Evolutionary conservation across 2,113 vertebrate species (phyloP).

Genomic region (Tupaia tana): DNA sequence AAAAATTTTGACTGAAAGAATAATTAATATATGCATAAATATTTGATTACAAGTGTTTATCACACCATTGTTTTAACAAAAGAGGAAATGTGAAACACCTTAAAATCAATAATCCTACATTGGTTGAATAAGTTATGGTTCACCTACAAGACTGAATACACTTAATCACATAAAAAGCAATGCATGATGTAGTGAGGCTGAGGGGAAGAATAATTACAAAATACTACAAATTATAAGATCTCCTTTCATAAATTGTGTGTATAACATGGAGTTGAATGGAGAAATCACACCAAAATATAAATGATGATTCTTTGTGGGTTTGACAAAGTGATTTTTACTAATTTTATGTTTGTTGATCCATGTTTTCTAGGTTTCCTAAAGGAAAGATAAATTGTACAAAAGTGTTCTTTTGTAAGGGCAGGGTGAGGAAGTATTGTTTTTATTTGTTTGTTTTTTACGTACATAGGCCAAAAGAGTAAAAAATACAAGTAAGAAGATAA

Average conservation of each 20-base stretch:
- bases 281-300: background rate
- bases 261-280: background rate
- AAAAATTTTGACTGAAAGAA: constrained; percentile 40
- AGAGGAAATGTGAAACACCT: background rate
- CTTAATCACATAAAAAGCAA: background rate
- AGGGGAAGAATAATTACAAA: background rate
- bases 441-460: background rate
- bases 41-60: background rate
- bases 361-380: constrained; percentile 4
- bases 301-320: background rate
- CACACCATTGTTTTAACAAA: background rate
- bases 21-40: background rate
- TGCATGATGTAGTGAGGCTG: background rate
- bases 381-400: background rate
- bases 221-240: background rate
- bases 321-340: background rate
- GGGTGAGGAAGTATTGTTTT: background rate
- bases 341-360: background rate
- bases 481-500: background rate
- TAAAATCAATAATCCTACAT: background rate
- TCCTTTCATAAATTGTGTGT: background rate
- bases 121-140: background rate
- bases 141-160: background rate
- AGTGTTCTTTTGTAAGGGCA: background rate
- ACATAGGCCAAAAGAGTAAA: background rate